Base-by-base conservation (phyloP, 1,140 invertebrate genomes). In the Drosophila tsacasi region DNA sequence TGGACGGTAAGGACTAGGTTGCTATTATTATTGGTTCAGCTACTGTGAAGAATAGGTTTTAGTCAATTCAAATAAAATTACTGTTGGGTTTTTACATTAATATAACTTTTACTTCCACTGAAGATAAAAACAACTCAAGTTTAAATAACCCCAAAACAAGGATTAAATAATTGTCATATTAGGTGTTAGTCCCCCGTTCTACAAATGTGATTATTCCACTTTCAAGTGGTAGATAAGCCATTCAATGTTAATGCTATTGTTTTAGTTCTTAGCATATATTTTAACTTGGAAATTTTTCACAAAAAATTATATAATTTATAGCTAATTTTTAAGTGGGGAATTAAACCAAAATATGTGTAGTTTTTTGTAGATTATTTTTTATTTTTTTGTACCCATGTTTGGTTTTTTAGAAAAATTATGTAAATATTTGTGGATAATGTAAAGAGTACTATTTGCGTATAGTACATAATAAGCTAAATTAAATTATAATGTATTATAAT, bases 11-110 rank as follows among this genome's bases (percentile, higher is more conserved):
- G 49, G 25, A 32, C 47, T 21, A 65, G 42, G 50, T 55, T 69
- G 37, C 40, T 63, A 10, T 57, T 39, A 57, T 47, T 78, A 68
- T 81, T 83, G 65, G 57, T 55, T 32, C 17, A 66, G 69, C 50
- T 54, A 75, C 81, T 68, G 73, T 80, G 44, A 25, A 12, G n/a
- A 44, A n/a, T 17, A 2, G 2, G 13, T 30, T 49, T 49, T 23
- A 49, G 37, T 39, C 2, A 25, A 17, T 32, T 12, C 10, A 32
- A 4, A 32, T 32, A 12, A 4, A 32, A 32, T 32, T 32, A 32
- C 30, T 32, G 30, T 32, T 32, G 30, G 27, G 27, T 7, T 32
- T 32, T 32, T 10, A 32, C 30, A 2, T 6, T 5, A 0, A 30
- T 30, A 32, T 32, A 10, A 10, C 4, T 32, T 32, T 5, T 58